These are phyloP conservation scores for Muntiacus reevesi DNA, from an alignment of 2,113 vertebrate species.

Conservation along the genomic window DNA sequence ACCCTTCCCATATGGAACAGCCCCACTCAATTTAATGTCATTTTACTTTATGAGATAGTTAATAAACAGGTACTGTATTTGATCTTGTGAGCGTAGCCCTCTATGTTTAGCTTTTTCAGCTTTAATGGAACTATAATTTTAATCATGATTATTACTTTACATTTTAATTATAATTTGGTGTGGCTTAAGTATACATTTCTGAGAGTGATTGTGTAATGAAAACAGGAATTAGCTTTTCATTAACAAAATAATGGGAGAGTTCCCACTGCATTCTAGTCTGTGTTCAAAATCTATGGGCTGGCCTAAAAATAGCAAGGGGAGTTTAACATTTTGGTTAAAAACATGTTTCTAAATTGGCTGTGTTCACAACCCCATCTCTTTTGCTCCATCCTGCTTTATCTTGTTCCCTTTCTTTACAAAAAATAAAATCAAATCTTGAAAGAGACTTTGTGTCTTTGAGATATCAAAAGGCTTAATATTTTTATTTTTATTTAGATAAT, in stretches of 20 bases:
- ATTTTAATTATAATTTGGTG: constrained; percentile 87
- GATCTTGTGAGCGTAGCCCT: constrained; percentile 79
- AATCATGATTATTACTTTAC: constrained; percentile 87
- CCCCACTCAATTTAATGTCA: constrained; percentile 82
- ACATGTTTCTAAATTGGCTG: constrained; percentile 80
- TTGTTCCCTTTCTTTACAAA: constrained; percentile 53
- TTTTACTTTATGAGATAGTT: constrained; percentile 81
- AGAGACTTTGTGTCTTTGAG: constrained; percentile 75
- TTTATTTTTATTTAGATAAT: constrained; percentile 91
- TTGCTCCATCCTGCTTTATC: constrained; percentile 61
- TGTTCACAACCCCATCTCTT: constrained; percentile 71
- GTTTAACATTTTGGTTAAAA: constrained; percentile 80
- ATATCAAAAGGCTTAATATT: constrained; percentile 66
- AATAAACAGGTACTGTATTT: constrained; percentile 86
- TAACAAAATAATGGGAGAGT: constrained; percentile 81
- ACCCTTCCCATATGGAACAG: constrained; percentile 64
- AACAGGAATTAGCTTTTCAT: constrained; percentile 84
- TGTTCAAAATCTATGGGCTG: constrained; percentile 81
- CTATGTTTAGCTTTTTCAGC: constrained; percentile 82
- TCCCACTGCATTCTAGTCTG: constrained; percentile 81
- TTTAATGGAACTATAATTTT: constrained; percentile 87
- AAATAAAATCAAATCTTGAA: constrained; percentile 52
- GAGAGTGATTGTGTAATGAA: constrained; percentile 83
- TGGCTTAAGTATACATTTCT: constrained; percentile 86
- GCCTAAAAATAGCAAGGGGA: constrained; percentile 83